These are phyloP conservation scores for Hemibagrus wyckioides DNA, from an alignment of 2,113 vertebrate genomes.

Conservation along the genomic window DNA sequence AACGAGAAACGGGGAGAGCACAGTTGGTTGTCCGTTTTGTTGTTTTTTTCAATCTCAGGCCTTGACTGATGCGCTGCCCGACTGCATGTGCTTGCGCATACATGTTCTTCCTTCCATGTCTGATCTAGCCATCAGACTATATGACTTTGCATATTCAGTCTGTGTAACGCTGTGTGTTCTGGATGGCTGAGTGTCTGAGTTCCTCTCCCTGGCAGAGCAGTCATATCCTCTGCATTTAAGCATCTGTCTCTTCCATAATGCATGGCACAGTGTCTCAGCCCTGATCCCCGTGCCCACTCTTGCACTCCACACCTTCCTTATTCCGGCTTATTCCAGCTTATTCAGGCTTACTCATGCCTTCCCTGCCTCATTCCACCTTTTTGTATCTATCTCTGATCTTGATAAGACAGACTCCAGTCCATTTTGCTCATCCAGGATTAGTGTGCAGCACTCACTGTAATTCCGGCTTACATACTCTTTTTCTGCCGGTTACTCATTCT, in stretches of 20 bases:
- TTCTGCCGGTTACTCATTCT: constrained; percentile 33
- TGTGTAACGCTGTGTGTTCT: constrained; percentile 15
- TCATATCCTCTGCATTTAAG: constrained; percentile 54
- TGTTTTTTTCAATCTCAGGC: background rate
- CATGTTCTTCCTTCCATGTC: constrained; percentile 30
- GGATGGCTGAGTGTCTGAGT: constrained; percentile 45
- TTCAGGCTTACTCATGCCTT: constrained; percentile 76
- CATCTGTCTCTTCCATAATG: constrained; percentile 72
- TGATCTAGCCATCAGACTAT: constrained; percentile 25
- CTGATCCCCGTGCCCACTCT: constrained; percentile 67
- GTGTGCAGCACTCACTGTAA: constrained; percentile 31
- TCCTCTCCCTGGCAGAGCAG: constrained; percentile 44
- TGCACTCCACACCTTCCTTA: constrained; percentile 64
- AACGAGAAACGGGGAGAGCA: background rate
- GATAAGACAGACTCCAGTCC: constrained; percentile 63
- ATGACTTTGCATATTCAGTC: constrained; percentile 45
- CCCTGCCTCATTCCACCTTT: constrained; percentile 69
- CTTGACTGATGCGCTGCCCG: background rate
- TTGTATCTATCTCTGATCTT: constrained; percentile 48
- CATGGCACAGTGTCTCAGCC: constrained; percentile 67
- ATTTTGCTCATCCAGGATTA: constrained; percentile 65
- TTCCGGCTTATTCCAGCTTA: constrained; percentile 73
- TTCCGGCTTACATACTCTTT: constrained; percentile 34
- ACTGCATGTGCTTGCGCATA: constrained; percentile 3
- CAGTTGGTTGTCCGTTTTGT: background rate